Conservation (phyloP, 2,888 invertebrate species). For the Tuberolachnus salignus region DNA sequence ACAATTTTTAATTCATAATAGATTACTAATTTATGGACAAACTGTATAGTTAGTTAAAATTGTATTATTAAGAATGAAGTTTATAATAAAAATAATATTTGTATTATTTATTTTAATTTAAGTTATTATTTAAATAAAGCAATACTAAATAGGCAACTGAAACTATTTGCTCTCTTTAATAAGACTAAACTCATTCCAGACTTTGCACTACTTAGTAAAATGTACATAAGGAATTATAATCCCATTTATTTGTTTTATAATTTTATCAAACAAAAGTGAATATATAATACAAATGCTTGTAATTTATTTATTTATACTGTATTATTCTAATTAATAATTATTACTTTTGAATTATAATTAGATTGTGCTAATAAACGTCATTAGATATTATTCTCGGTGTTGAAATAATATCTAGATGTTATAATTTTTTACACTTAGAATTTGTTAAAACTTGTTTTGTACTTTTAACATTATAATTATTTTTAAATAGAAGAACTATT, state of each 20-base stretch:
- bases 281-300: no score
- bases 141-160: not conserved
- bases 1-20: not conserved
- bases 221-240: not conserved
- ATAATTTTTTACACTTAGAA: not conserved
- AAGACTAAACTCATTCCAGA: slow-evolving; percentile 36
- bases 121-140: no score
- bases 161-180: slow-evolving; percentile 26
- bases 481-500: not conserved
- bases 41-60: not conserved
- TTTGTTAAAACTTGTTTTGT: slow-evolving; percentile 25
- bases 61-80: not conserved
- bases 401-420: not conserved
- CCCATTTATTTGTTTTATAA: no score
- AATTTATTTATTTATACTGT: not conserved
- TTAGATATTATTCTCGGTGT: not conserved
- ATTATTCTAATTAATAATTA: not conserved
- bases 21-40: no score
- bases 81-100: not conserved
- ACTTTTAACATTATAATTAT: slow-evolving; percentile 1
- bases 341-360: slow-evolving; percentile 15
- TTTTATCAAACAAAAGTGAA: no score
- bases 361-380: not conserved
- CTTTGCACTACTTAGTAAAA: not conserved
- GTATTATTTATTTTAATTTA: not conserved